Conservation (phyloP, 1,140 invertebrate genomes). For the Pectinophora gossypiella region DNA sequence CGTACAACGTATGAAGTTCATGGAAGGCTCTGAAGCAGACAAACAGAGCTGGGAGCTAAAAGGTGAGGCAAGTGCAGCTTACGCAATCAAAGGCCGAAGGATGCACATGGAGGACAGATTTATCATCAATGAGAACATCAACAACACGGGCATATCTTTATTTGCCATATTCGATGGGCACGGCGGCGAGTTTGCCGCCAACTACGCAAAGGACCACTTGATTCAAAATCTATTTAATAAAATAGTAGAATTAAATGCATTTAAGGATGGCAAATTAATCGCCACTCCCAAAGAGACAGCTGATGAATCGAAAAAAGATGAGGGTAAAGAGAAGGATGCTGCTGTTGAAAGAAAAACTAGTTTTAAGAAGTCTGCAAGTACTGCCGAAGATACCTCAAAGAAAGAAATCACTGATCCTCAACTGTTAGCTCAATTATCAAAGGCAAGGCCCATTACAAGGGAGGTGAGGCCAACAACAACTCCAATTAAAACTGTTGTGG, state of each 20-base stretch:
- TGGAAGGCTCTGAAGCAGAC: slow-evolving; percentile 74
- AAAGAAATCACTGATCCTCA: slow-evolving; percentile 82
- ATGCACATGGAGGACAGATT: slow-evolving; percentile 96
- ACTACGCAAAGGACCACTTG: slow-evolving; percentile 90
- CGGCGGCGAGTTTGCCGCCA: slow-evolving; percentile 95
- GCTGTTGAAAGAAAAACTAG: slow-evolving; percentile 78
- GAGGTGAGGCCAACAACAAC: slow-evolving; percentile 73
- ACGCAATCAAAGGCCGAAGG: slow-evolving; percentile 92
- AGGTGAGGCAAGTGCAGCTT: slow-evolving; percentile 85
- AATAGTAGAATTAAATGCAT: slow-evolving; percentile 82
- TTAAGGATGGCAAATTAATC: slow-evolving; percentile 77
- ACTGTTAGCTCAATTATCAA: slow-evolving; percentile 80
- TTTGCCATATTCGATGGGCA: slow-evolving; percentile 97
- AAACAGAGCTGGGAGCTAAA: slow-evolving; percentile 87
- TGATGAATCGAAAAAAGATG: slow-evolving; percentile 54
- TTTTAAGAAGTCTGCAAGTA: slow-evolving; percentile 79
- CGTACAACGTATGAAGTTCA: slow-evolving; percentile 73
- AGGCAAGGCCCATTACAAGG: slow-evolving; percentile 78
- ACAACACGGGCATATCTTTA: slow-evolving; percentile 85
- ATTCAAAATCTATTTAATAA: slow-evolving; percentile 86
- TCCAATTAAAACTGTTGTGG: slow-evolving; percentile 50
- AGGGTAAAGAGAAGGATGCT: slow-evolving; percentile 33
- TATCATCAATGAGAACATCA: slow-evolving; percentile 86
- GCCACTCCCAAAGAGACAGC: slow-evolving; percentile 54
- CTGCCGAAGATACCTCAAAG: slow-evolving; percentile 74